Evolutionary conservation across 1,140 invertebrate genomes (phyloP).

Genomic region (Berghia stephanieae): DNA sequence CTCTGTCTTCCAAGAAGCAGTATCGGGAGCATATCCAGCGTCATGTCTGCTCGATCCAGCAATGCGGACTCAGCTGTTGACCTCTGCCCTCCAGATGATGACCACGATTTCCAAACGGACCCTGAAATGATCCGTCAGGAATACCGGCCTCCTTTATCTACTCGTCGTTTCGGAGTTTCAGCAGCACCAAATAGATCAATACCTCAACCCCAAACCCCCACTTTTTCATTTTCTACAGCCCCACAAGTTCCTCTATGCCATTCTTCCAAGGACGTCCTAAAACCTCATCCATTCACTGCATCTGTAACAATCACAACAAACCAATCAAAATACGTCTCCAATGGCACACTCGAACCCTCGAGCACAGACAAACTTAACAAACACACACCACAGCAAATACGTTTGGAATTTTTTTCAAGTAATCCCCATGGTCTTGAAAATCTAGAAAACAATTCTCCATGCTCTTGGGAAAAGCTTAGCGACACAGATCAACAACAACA

Average conservation of each 20-base stretch:
- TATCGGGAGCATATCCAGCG: slow-evolving; percentile 33
- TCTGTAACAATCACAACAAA: too few species aligned
- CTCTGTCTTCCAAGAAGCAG: slow-evolving; percentile 32
- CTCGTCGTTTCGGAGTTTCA: background rate
- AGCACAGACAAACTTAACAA: too few species aligned
- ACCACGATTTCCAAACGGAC: slow-evolving; percentile 27
- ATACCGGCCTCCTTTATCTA: background rate
- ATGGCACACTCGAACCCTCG: too few species aligned
- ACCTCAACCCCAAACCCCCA: background rate
- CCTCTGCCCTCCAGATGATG: slow-evolving; percentile 35
- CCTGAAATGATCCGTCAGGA: background rate
- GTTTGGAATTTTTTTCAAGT: too few species aligned
- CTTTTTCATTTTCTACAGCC: slow-evolving; percentile 16
- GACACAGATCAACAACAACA: background rate
- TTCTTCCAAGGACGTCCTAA: too few species aligned
- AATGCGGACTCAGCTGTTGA: slow-evolving; percentile 41
- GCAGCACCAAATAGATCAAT: background rate
- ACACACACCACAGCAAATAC: too few species aligned
- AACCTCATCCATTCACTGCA: too few species aligned
- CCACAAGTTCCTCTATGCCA: background rate
- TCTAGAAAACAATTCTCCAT: too few species aligned
- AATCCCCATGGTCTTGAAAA: too few species aligned
- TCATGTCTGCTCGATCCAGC: slow-evolving; percentile 34
- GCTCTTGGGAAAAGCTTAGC: background rate
- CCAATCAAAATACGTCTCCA: too few species aligned